Conservation (phyloP, 2,797 vertebrate species). For the Enteromius fasciolatus region DNA sequence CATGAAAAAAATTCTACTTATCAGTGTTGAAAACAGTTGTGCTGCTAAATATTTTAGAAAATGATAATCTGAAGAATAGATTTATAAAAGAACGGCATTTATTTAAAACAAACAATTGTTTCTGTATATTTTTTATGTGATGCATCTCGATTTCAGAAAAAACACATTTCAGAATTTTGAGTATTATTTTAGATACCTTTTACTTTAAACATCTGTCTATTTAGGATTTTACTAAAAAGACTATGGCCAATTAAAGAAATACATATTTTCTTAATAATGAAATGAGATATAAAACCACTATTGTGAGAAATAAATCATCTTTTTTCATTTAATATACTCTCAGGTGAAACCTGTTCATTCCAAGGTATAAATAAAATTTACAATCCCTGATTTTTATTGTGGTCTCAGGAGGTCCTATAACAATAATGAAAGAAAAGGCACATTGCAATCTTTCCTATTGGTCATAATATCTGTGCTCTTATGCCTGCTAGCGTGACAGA, state of each 20-base stretch:
- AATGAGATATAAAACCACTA: neutral
- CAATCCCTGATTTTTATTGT: neutral
- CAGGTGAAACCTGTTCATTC: neutral
- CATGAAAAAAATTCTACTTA: neutral
- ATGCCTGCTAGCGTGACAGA: conserved; percentile 8
- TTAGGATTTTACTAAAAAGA: too few relatives aligned
- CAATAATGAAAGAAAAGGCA: neutral
- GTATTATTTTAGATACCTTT: neutral
- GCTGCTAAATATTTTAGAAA: neutral
- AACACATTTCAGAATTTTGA: neutral
- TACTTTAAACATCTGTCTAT: neutral
- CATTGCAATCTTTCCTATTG: neutral
- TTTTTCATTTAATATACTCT: neutral
- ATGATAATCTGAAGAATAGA: neutral
- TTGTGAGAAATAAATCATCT: neutral
- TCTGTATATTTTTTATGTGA: neutral
- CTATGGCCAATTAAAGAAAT: too few relatives aligned
- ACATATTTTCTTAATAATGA: neutral
- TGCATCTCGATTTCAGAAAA: neutral
- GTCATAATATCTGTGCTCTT: conserved; percentile 1
- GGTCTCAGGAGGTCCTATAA: neutral
- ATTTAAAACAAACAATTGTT: neutral
- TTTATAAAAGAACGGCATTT: neutral
- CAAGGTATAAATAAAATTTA: neutral
- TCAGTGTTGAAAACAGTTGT: neutral